Conservation (phyloP, 2,797 vertebrate genomes). For the Limosa lapponica region DNA sequence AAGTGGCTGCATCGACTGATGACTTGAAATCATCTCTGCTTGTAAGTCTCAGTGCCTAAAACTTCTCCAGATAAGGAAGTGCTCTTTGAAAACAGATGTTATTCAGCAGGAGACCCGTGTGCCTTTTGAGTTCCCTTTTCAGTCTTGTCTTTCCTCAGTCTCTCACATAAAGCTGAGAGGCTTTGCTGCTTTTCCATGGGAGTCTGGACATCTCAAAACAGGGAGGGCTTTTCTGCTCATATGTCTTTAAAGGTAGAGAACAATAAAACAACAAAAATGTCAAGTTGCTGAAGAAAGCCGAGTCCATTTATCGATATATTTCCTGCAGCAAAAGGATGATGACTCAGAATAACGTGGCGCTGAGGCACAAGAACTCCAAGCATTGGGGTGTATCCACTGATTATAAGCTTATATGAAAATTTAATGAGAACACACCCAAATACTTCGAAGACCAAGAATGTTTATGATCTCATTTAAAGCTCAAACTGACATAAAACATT, state of each 20-base stretch:
- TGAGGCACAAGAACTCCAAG: background rate
- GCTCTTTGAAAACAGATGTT: background rate
- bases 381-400: background rate
- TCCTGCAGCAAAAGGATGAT: background rate
- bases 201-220: background rate
- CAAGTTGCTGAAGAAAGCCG: background rate
- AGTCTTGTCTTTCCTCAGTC: background rate
- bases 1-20: background rate
- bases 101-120: background rate
- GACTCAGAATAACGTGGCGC: background rate
- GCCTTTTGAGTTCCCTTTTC: background rate
- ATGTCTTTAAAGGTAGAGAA: background rate
- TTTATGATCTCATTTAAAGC: conserved; percentile 10
- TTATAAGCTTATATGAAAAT: background rate
- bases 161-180: background rate
- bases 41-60: background rate
- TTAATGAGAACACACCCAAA: background rate
- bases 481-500: background rate
- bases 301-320: background rate
- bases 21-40: background rate
- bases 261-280: conserved; percentile 1
- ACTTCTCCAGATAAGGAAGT: background rate
- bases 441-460: background rate
- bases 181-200: background rate
- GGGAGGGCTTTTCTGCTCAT: background rate